Percentiles rank a stretch among this genome's conserved stretches.
Conservation (phyloP, 2,113 vertebrate genomes). For the Stigmatopora nigra region DNA sequence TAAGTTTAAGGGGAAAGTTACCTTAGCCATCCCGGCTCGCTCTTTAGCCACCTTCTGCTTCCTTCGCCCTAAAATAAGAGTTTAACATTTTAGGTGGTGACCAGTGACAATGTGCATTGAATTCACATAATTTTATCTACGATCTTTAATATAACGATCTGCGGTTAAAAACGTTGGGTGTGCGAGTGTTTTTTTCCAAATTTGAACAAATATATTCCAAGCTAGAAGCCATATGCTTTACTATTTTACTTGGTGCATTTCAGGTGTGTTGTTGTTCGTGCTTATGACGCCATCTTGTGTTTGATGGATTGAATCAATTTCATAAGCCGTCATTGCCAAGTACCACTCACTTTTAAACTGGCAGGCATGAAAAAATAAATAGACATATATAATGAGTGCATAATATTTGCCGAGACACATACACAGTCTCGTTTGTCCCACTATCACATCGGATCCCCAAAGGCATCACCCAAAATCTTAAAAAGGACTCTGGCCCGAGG, state of each 20-base stretch:
- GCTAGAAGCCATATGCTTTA: no score
- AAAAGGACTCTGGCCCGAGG: background rate
- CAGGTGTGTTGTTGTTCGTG: background rate
- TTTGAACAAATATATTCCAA: no score
- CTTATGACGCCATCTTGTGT: background rate
- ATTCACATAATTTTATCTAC: no score
- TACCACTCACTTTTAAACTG: background rate
- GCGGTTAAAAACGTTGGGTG: no score
- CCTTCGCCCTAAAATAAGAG: constrained; percentile 73
- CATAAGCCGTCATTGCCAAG: background rate
- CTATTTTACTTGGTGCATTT: no score
- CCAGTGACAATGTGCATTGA: no score
- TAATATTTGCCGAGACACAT: background rate
- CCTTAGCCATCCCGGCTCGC: constrained; percentile 82
- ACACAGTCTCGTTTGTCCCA: background rate
- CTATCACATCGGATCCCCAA: background rate
- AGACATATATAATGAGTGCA: background rate
- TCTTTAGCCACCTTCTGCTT: constrained; percentile 86
- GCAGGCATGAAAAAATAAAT: background rate
- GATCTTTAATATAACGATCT: no score
- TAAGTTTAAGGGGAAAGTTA: constrained; percentile 38
- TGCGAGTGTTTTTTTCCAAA: no score
- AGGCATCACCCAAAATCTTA: background rate
- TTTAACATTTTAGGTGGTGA: no score
- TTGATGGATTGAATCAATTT: background rate